These are phyloP conservation scores for Temnothorax rugatulus DNA, from an alignment of 2,888 invertebrate genomes.

Conservation along the genomic window DNA sequence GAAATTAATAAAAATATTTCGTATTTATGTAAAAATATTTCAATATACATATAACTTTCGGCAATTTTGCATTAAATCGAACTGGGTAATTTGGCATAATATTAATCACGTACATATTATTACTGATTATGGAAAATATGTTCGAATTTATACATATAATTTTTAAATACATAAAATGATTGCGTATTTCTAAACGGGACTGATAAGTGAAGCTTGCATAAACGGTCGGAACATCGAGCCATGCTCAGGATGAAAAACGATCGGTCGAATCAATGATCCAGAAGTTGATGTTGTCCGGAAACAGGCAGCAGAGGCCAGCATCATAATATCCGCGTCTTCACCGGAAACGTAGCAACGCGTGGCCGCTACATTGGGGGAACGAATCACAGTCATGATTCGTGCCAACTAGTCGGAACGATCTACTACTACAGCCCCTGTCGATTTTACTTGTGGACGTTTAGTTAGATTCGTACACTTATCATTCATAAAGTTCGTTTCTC, in stretches of 20 bases:
- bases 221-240: neutral
- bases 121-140: neutral
- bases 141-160: neutral
- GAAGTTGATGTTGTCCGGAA: slow-evolving; percentile 56
- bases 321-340: slow-evolving; percentile 49
- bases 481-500: neutral
- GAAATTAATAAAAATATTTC: neutral
- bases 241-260: slow-evolving; percentile 29
- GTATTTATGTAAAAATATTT: neutral
- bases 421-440: slow-evolving; percentile 12
- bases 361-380: slow-evolving; percentile 43
- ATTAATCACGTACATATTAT: neutral
- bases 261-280: slow-evolving; percentile 38
- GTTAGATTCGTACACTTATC: neutral
- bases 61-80: neutral
- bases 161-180: neutral
- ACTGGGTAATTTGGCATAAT: neutral
- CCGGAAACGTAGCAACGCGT: slow-evolving; percentile 53
- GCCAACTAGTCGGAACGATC: slow-evolving; percentile 64
- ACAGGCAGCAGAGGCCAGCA: slow-evolving; percentile 38
- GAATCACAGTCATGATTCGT: slow-evolving; percentile 56
- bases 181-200: neutral
- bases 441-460: neutral
- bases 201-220: neutral
- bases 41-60: neutral